A percentile compares a stretch with the other conserved stretches of the same genome.
These are phyloP conservation scores for Chloropsis cyanopogon DNA, from an alignment of 2,113 vertebrate genomes.

Conservation along the genomic window DNA sequence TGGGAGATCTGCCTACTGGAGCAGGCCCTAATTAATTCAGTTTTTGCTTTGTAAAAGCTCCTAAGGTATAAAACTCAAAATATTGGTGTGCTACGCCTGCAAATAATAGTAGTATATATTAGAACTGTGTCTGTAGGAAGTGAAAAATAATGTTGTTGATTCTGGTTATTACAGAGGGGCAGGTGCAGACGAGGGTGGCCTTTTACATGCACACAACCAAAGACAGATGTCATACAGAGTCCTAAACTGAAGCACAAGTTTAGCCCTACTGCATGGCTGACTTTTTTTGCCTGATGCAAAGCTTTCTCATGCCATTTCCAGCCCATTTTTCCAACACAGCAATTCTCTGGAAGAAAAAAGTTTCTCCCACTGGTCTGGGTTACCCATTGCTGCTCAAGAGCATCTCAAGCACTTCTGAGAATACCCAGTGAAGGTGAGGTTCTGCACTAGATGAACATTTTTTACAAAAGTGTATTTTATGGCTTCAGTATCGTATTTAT, in stretches of 20 bases:
- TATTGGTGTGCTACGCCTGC: neutral
- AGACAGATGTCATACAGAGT: neutral
- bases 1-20: neutral
- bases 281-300: neutral
- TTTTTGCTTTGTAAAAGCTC: neutral
- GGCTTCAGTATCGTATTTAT: neutral
- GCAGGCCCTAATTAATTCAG: neutral
- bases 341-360: neutral
- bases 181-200: neutral
- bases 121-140: neutral
- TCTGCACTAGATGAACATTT: neutral
- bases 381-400: neutral
- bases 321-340: neutral
- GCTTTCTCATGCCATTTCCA: neutral
- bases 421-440: neutral
- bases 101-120: neutral
- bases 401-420: neutral
- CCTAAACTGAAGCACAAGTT: neutral
- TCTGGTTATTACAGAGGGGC: neutral
- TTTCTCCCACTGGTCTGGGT: neutral
- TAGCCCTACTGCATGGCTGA: neutral
- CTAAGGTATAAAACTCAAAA: neutral
- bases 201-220: neutral
- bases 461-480: neutral
- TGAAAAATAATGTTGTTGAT: neutral